These are phyloP conservation scores for Percopsis omiscomaycus DNA, from an alignment of 2,797 vertebrate species.

Conservation along the genomic window DNA sequence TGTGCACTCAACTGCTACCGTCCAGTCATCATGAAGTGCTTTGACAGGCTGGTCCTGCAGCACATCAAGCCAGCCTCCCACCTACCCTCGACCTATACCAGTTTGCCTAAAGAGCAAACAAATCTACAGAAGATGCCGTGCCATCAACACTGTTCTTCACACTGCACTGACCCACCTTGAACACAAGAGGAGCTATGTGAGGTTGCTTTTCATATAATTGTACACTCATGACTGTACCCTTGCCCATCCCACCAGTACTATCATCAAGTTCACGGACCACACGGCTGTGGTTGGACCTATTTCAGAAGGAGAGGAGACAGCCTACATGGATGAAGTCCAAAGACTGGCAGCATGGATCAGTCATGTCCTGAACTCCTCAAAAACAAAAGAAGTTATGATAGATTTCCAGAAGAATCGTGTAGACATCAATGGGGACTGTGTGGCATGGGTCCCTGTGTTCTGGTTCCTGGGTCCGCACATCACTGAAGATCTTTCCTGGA, in stretches of 20 bases:
- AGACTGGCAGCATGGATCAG: neutral
- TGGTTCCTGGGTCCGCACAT: no score
- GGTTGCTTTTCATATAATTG: slow-evolving; percentile 1
- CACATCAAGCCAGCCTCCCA: no score
- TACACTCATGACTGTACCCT: neutral
- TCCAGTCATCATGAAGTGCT: no score
- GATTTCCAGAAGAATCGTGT: no score
- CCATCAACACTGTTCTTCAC: neutral
- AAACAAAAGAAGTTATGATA: neutral
- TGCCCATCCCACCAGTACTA: neutral
- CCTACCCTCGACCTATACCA: no score
- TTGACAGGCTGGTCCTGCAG: no score
- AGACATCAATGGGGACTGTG: no score
- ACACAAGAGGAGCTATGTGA: slow-evolving; percentile 3
- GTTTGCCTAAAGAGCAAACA: no score
- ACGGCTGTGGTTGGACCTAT: neutral
- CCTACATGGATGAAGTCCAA: neutral
- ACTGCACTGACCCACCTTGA: slow-evolving; percentile 7
- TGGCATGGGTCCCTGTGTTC: no score
- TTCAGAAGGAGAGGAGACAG: neutral
- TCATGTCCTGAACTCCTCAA: neutral
- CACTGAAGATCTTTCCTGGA: no score
- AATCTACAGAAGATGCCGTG: neutral
- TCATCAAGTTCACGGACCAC: neutral
- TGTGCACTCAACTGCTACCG: no score